Conservation (phyloP, 2,888 invertebrate species). For the Teleiodes luculella region DNA sequence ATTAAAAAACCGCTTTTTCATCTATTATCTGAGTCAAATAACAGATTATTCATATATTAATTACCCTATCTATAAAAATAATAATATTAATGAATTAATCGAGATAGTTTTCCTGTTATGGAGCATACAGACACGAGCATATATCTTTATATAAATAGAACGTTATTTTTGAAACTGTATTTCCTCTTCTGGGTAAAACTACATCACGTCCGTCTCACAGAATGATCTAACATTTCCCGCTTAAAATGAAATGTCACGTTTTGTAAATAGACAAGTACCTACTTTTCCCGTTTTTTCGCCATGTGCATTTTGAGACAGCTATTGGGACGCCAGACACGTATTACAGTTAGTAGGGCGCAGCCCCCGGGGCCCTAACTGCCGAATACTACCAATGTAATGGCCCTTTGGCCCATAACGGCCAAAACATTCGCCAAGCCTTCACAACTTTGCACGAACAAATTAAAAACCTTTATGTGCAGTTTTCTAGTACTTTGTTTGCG, state of each 20-base stretch:
- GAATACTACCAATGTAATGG: conserved; percentile 50
- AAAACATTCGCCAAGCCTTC: conserved; percentile 49
- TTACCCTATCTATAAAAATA: too few species aligned
- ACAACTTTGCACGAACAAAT: conserved; percentile 61
- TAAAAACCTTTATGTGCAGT: conserved; percentile 61
- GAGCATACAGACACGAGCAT: too few species aligned
- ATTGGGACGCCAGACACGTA: conserved; percentile 58
- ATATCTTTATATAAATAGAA: too few species aligned
- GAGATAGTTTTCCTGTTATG: too few species aligned
- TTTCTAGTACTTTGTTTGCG: conserved; percentile 37
- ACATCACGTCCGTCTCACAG: background rate
- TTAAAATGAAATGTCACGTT: conserved; percentile 9
- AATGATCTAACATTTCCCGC: background rate
- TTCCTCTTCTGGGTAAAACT: background rate
- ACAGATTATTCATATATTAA: too few species aligned
- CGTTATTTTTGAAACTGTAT: too few species aligned
- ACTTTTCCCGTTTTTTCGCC: conserved; percentile 7
- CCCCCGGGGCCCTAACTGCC: conserved; percentile 60
- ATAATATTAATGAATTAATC: too few species aligned
- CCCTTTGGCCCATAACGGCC: conserved; percentile 52
- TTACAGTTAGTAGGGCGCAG: conserved; percentile 67
- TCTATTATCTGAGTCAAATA: too few species aligned
- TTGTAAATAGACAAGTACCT: conserved; percentile 7
- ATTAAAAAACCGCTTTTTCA: too few species aligned
- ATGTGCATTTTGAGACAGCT: conserved; percentile 35